Conservation (phyloP, 2,888 invertebrate genomes). For the Girardia tigrina region DNA sequence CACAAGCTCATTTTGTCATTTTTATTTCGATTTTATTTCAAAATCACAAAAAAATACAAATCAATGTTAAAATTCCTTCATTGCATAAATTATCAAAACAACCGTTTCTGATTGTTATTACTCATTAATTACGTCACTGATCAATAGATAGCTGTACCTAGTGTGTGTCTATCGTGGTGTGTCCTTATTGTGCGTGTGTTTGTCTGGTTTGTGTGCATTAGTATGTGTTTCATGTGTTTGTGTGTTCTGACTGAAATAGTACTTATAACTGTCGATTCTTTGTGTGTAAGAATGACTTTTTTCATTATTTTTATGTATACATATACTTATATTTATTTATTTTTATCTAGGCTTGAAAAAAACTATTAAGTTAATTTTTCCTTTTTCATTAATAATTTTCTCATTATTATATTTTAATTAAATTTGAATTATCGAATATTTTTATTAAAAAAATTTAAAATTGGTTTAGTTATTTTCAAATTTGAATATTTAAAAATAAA, state of each 20-base stretch:
- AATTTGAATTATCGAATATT: too few relatives aligned
- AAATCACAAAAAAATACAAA: too few relatives aligned
- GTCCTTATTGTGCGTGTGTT: neutral
- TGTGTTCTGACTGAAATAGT: neutral
- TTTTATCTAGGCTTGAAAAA: too few relatives aligned
- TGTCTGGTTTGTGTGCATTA: conserved; percentile 16
- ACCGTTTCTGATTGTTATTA: conserved; percentile 16
- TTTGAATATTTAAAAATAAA: too few relatives aligned
- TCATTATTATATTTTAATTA: too few relatives aligned
- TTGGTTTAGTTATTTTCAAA: too few relatives aligned
- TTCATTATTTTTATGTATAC: too few relatives aligned
- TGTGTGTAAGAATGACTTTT: too few relatives aligned
- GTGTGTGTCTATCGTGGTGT: neutral
- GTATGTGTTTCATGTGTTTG: neutral
- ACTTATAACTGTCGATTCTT: neutral
- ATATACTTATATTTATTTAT: too few relatives aligned
- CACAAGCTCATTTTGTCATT: conserved; percentile 20
- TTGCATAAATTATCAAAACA: neutral
- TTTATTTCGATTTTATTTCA: conserved; percentile 9
- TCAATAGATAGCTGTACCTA: conserved; percentile 23
- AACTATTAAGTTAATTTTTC: too few relatives aligned
- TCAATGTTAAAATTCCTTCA: conserved; percentile 17
- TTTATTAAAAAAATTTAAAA: too few relatives aligned
- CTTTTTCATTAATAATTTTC: too few relatives aligned
- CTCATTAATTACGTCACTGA: conserved; percentile 12